phyloP scores from a whole-genome alignment of 2,797 vertebrate genomes.

The Masticophis lateralis region DNA sequence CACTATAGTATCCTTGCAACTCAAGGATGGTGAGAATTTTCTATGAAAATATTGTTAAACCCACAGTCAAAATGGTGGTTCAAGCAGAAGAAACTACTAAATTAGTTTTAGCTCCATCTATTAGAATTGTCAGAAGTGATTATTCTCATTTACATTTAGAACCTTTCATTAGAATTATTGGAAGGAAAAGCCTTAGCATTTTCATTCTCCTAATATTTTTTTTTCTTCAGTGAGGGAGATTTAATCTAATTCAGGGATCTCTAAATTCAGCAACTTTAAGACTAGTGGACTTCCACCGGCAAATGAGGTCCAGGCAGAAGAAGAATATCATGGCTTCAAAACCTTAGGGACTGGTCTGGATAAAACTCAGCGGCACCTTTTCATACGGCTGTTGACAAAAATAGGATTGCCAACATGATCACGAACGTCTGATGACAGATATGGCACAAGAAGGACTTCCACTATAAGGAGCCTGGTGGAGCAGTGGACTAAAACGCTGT shows the following conservation, averaged over 20 bases:
- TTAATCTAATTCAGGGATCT: background rate
- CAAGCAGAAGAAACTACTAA: background rate
- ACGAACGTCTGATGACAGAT: rapidly evolving
- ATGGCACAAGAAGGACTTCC: too few species aligned
- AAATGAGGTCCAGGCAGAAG: too few species aligned
- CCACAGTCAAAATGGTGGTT: background rate
- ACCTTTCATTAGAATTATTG: background rate
- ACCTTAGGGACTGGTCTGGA: too few species aligned
- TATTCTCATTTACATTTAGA: background rate
- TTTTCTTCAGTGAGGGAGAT: background rate
- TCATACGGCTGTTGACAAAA: too few species aligned
- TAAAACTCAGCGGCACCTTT: too few species aligned
- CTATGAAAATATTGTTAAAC: background rate
- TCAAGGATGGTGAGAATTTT: background rate
- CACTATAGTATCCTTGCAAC: background rate
- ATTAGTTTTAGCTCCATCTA: background rate
- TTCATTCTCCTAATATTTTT: background rate
- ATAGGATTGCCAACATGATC: too few species aligned
- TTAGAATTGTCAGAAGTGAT: background rate
- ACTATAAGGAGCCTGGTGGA: too few species aligned
- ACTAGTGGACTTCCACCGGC: too few species aligned
- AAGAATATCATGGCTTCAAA: too few species aligned
- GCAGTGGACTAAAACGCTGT: too few species aligned
- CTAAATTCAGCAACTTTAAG: too few species aligned
- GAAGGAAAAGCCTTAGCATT: background rate